Conservation (phyloP, 2,113 vertebrate species). For the Anhinga rufa region DNA sequence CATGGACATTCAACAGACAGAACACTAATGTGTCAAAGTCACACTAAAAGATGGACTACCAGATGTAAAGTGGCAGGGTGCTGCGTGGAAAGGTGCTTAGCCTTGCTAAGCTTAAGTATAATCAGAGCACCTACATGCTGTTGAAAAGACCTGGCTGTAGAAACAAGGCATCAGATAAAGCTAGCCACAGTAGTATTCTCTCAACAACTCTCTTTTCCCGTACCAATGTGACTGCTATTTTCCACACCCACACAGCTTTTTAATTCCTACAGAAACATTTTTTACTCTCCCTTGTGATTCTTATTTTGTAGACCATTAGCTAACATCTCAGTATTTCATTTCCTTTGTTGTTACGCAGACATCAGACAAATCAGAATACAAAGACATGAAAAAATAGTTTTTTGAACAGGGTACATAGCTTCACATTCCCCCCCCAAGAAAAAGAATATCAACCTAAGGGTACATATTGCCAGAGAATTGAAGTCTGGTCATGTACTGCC, state of each 20-base stretch:
- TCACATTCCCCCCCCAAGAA: background rate
- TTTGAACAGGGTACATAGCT: background rate
- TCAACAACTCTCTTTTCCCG: background rate
- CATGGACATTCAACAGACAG: background rate
- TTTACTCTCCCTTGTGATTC: background rate
- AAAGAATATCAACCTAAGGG: background rate
- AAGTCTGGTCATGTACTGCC: background rate
- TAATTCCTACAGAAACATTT: background rate
- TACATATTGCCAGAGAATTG: background rate
- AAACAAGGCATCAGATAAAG: background rate
- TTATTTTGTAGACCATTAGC: background rate
- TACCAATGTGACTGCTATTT: background rate
- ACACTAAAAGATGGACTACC: background rate
- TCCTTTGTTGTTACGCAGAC: background rate
- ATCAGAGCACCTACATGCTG: background rate
- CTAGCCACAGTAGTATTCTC: background rate
- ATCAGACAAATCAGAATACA: conserved; percentile 21
- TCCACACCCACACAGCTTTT: background rate
- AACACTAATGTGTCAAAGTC: background rate
- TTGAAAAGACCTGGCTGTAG: background rate
- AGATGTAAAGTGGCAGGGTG: background rate
- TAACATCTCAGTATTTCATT: background rate
- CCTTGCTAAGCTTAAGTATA: background rate
- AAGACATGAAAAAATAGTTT: background rate
- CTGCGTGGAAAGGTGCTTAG: background rate